phyloP scores from a whole-genome alignment of 2,797 vertebrate species.

The Remorina albescens region DNA sequence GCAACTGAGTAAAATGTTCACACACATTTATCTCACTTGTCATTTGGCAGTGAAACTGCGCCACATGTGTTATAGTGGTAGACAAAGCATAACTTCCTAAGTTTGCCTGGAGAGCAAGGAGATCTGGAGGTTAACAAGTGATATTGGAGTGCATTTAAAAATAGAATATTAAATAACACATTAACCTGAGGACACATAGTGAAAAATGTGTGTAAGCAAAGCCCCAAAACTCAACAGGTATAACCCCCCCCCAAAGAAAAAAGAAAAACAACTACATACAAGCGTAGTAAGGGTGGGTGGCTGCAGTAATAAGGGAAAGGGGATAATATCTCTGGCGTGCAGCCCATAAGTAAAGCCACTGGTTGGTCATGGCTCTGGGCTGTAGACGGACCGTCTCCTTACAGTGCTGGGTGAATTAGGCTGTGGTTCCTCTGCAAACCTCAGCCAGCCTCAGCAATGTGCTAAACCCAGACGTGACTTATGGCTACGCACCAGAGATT shows the following conservation, averaged over 20 bases:
- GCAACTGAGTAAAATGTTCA: conserved; percentile 76
- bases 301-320: conserved; percentile 57
- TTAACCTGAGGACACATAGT: conserved; percentile 29
- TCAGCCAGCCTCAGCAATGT: conserved; percentile 81
- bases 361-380: conserved; percentile 80
- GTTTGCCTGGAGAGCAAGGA: conserved; percentile 22
- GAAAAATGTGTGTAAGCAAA: conserved; percentile 35
- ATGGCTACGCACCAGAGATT: conserved; percentile 78
- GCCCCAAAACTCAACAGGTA: conserved; percentile 30
- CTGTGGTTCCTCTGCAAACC: conserved; percentile 80
- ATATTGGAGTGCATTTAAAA: conserved; percentile 35
- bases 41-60: conserved; percentile 63
- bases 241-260: too few relatives aligned
- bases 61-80: conserved; percentile 59
- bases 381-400: conserved; percentile 83
- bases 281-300: conserved; percentile 32
- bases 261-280: conserved; percentile 18
- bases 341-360: conserved; percentile 75
- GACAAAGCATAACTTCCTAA: conserved; percentile 52
- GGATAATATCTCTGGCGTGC: conserved; percentile 72
- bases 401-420: conserved; percentile 77
- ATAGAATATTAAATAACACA: conserved; percentile 42
- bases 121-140: conserved; percentile 44
- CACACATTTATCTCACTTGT: conserved; percentile 67
- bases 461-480: conserved; percentile 84